Evolutionary conservation across 2,113 vertebrate species (phyloP), one percentile per base, ranked within the genome.

Genomic region (Talpa occidentalis): DNA sequence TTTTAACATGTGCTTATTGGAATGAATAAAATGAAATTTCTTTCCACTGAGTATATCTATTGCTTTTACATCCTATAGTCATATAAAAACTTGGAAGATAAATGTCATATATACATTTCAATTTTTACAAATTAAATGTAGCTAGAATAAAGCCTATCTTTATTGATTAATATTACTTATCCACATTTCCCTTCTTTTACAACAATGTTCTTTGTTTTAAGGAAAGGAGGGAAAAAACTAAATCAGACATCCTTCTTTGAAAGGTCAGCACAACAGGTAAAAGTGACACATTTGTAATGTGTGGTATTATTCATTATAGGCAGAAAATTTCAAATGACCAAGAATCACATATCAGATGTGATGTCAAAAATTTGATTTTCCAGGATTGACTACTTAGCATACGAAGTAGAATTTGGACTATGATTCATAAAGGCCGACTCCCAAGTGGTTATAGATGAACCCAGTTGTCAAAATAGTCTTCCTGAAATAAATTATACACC

Each of bases 381-480:
- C 5, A 91, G 42, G 56, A 59, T 94, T 54, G 69, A 59, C 30
- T 95, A 37, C 90, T 88, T 74, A 81, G 78, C 52, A 30, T 54
- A 88, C 82, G 52, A 98, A 11, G 2, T 73, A 97, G 90, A 91
- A 83, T 91, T 92, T 96, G 93, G 83, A 91, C 67, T 88, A 0
- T 87, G 77, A 97, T 73, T 97, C 94, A 94, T 82, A 97, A 83
- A 93, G 84, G 64, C 59, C 89, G 77, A 96, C 96, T 97, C 94
- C 84, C 96, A 94, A 91, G 96, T 86, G 94, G 85, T 95, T 97
- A 4, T 0, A 84, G 44, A 9, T 94, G 92, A 98, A 97, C 52
- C 6, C 62, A 67, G 40, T 92, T 14, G 0, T 91, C 94, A 97
- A 95, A 97, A 97, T 5, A 92, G 47, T 67, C 92, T 94, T 86